Conservation (phyloP, 1,140 invertebrate genomes). For the Orchesella cincta region DNA sequence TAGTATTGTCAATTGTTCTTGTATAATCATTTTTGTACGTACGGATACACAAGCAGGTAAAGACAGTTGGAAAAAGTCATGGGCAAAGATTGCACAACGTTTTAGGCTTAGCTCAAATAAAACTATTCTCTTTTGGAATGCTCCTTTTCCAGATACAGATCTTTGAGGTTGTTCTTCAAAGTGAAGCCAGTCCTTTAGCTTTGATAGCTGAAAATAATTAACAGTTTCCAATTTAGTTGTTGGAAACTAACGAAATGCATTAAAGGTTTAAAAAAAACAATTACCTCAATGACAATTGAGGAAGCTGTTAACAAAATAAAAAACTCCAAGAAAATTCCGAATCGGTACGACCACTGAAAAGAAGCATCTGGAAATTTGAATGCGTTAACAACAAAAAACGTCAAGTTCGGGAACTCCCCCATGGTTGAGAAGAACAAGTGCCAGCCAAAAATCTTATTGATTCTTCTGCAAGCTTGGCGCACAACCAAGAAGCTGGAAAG, state of each 20-base stretch:
- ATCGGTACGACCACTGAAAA: not conserved
- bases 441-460: conserved; percentile 17
- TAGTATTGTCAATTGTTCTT: not conserved
- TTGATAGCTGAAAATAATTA: not conserved
- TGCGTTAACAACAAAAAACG: not conserved
- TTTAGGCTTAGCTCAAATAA: not conserved
- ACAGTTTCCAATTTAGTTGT: not conserved
- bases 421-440: not conserved
- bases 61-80: not conserved
- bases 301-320: not conserved
- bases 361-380: not conserved
- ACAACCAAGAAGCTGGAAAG: not conserved
- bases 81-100: not conserved
- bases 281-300: not conserved
- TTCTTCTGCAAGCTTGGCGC: not conserved
- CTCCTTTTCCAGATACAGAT: not conserved
- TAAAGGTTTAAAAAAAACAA: not conserved
- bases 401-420: conserved; percentile 20
- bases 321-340: not conserved
- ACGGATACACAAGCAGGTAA: not conserved
- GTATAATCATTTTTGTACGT: not conserved
- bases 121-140: not conserved
- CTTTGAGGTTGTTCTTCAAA: not conserved
- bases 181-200: not conserved
- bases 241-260: not conserved